Evolutionary conservation across 2,797 vertebrate genomes (phyloP).

Genomic region (Siniperca undulata): DNA sequence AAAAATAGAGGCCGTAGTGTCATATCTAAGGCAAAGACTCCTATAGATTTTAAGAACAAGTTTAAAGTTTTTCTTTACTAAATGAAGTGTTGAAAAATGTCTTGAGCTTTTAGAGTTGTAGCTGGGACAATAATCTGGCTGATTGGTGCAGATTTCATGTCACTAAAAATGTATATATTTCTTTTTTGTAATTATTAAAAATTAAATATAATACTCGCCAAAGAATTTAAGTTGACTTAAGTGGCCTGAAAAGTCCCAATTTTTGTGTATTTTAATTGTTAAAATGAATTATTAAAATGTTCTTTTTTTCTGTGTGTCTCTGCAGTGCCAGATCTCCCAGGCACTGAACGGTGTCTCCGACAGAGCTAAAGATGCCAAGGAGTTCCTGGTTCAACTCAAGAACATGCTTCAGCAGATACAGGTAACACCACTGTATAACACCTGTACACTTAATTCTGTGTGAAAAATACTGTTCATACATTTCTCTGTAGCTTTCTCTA

Average conservation of each 20-base stretch:
- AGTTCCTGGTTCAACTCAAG: constrained; percentile 97
- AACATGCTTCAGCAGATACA: constrained; percentile 98
- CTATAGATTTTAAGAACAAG: background rate
- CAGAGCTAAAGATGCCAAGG: constrained; percentile 98
- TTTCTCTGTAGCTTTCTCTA: background rate
- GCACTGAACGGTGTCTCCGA: constrained; percentile 96
- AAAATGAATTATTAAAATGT: background rate
- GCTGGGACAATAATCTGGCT: background rate
- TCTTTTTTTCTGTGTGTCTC: constrained; percentile 28
- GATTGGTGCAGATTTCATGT: background rate
- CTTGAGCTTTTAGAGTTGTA: background rate
- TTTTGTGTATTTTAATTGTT: background rate
- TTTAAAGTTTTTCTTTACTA: background rate
- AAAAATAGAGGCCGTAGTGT: no score
- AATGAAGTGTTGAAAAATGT: background rate
- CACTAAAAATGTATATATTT: background rate
- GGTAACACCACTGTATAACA: constrained; percentile 78
- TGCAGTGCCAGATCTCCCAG: constrained; percentile 95
- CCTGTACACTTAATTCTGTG: background rate
- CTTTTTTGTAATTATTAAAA: background rate
- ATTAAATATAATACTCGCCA: background rate
- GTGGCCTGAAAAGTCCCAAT: no score
- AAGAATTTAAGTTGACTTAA: background rate
- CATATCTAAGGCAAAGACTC: background rate
- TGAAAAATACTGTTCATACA: background rate